Base-by-base conservation (phyloP, 2,113 vertebrate species). In the Struthio camelus region DNA sequence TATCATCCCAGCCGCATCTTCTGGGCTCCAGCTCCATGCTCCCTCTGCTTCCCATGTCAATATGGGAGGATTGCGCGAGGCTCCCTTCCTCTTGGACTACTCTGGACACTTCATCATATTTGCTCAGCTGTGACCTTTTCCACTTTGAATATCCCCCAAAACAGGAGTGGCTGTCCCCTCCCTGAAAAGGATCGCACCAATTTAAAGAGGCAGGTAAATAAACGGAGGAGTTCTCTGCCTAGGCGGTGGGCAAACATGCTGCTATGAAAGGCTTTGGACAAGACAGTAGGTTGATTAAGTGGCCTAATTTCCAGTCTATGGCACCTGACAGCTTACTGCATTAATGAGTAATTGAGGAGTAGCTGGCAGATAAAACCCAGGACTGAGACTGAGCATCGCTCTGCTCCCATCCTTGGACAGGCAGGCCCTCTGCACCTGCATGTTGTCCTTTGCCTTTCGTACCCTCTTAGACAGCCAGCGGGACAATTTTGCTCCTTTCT, bases 111-210 rank as follows among this genome's bases (percentile, higher is more conserved):
- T 69, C 34, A 34, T 28, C 3, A 0, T 84, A 53, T 93, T 88
- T 88, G 42, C 40, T 91, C 54, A 75, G 54, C 58, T 89, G 53
- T 87, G 61, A n/a, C 32, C 87, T 95, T 94, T 96, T 88, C 94
- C 69, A 59, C 11, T 36, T 8, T 7, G 34, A 53, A 79, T 56
- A 76, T 79, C 23, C 28, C 44, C 69, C 48, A 61, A 87, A 80
- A 11, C 30, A 65, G 7, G 38, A 61, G 16, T 23, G n/a, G 11
- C 56, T 78, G 28, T 34, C 15, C 27, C 14, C 4, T 46, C 9
- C 23, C 25, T 72, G 28, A 18, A 59, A 80, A 51, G 4, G 10
- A 5, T 3, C 69, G 17, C 24, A 58, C 6, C 13, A 76, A 30
- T 86, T 73, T 84, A 51, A 77, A 56, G 22, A 59, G 28, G 2